Base-by-base conservation (phyloP, 2,888 invertebrate genomes). In the Drosophila subquinaria region DNA sequence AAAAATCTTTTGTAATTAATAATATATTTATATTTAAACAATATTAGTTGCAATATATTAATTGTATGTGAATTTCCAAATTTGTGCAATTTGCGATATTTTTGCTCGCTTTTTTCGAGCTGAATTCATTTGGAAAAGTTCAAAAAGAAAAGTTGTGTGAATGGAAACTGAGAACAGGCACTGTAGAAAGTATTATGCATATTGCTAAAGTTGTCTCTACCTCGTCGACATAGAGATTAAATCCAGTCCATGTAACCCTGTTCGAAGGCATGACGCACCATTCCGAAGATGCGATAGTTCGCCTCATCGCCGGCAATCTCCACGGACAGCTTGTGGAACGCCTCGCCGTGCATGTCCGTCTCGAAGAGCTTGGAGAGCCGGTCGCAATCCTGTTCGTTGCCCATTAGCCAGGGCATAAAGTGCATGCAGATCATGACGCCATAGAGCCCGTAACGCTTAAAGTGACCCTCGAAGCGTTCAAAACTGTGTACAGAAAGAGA, bases 341-440 rank as follows among this genome's bases (percentile, higher is more conserved):
- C 90, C 33, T 83, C 73, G 35, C 92, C 79, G 27, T 89, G 81
- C 78, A 92, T 73, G 75, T 92, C 90, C 6, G 82, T 82, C 52
- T 88, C 92, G 59, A 92, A 92, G 35, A 88, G 77, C 10, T 88
- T 62, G 3, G 92, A 87, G 0, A 92, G 57, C 11, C 73, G 68
- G 0, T 73, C 73, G 33, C 92, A 90, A 17, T 92, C 92, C 0
- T 79, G 64, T 3, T 90, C 88, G 35, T 57, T 80, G 69, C 91
- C 91, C 15, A 89, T 64, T 48, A 91, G 78, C 92, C 92, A 93
- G 4, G 92, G 92, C 69, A 92, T 59, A 35, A 92, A 93, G 63
- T 92, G 91, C 71, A 92, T 87, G 57, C 90, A 91, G 38, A 92
- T 75, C 81, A 92, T 75, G 3, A 82, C 89, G 1, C 93, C 93